phyloP scores from a whole-genome alignment of 2,113 vertebrate genomes.

The Marmota monax region DNA sequence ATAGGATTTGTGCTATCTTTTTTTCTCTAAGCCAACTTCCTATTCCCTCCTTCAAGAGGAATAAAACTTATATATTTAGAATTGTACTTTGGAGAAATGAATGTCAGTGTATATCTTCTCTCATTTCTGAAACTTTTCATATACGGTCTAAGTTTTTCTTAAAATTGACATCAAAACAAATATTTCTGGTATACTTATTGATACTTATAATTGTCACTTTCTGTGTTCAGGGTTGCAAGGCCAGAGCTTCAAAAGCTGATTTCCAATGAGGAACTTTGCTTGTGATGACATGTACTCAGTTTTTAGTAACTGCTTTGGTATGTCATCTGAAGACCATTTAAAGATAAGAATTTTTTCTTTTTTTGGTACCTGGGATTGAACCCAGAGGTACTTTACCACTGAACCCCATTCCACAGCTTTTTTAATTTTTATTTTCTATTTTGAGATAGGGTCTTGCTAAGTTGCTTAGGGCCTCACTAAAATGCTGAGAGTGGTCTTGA shows the following conservation, averaged over 20 bases:
- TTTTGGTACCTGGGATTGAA: too few relatives aligned
- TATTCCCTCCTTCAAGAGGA: background rate
- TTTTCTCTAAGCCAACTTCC: conserved; percentile 28
- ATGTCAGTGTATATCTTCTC: background rate
- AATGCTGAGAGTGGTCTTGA: too few relatives aligned
- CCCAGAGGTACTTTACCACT: too few relatives aligned
- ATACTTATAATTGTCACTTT: background rate
- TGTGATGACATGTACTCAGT: background rate
- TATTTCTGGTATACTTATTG: background rate
- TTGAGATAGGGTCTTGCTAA: too few relatives aligned
- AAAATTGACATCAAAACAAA: conserved; percentile 33
- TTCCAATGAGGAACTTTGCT: background rate
- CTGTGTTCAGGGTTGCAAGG: background rate
- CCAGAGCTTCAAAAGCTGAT: background rate
- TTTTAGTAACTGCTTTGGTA: conserved; percentile 1
- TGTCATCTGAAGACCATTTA: conserved; percentile 24
- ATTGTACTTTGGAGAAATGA: conserved; percentile 40
- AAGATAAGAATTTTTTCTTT: background rate
- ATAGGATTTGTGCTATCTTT: background rate
- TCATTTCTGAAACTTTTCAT: conserved; percentile 26
- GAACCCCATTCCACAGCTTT: too few relatives aligned
- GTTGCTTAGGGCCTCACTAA: too few relatives aligned
- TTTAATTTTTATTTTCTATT: too few relatives aligned
- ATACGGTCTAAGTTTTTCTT: background rate
- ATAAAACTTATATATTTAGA: conserved; percentile 48